phyloP scores from a whole-genome alignment of 2,888 invertebrate species.

The Drosophila heteroneura region DNA sequence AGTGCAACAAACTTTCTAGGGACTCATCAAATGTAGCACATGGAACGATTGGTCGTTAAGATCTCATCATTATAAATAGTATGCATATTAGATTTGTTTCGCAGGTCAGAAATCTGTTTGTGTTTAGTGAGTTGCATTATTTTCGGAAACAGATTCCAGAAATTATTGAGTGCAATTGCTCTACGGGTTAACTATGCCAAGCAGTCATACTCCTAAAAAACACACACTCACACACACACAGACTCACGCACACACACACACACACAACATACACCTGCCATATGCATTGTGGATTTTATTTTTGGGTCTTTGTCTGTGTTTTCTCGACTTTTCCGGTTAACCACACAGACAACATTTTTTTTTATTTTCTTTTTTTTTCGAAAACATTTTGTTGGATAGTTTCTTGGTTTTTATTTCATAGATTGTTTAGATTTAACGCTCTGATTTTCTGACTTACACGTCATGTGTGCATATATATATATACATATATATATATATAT shows the following conservation, averaged over 20 bases:
- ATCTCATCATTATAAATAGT: constrained; percentile 23
- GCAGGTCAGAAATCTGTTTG: constrained; percentile 16
- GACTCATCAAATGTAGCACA: not conserved
- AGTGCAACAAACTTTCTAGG: not conserved
- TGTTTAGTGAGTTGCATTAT: constrained; percentile 21
- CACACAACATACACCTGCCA: constrained; percentile 50
- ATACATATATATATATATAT: not conserved
- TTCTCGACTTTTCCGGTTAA: constrained; percentile 60
- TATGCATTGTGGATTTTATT: constrained; percentile 63
- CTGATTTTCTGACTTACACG: constrained; percentile 56
- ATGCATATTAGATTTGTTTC: constrained; percentile 2
- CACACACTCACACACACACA: constrained; percentile 15
- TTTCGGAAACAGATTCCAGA: constrained; percentile 55
- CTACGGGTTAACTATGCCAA: constrained; percentile 46
- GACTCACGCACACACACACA: constrained; percentile 10
- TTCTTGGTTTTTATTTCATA: constrained; percentile 13
- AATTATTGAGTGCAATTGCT: constrained; percentile 61
- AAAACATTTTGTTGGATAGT: constrained; percentile 17
- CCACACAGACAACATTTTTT: constrained; percentile 56
- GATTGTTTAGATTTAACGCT: constrained; percentile 72
- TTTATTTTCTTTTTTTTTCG: constrained; percentile 16
- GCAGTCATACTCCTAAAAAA: constrained; percentile 5
- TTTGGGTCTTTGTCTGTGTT: constrained; percentile 61
- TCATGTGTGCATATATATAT: constrained; percentile 59
- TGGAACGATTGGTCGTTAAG: constrained; percentile 14